Base-by-base conservation (phyloP, 2,797 vertebrate species). In the Tragopan temminckii region DNA sequence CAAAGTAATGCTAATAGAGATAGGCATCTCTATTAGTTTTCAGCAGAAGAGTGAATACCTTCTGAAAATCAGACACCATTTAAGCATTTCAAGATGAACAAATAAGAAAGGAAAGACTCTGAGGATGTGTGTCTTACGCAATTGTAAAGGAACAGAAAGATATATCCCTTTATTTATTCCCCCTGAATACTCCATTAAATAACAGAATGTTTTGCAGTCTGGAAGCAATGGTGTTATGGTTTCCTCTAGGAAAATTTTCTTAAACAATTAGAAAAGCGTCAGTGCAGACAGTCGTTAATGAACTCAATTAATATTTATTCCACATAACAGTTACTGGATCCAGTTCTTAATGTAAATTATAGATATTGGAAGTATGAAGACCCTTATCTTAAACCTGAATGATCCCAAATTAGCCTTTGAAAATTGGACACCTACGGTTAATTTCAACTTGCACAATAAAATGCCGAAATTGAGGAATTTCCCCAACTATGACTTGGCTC, bases 401-500 rank as follows among this genome's bases (percentile, higher is more conserved):
- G 8, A 85, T 24, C 5, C 3, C 21, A 48, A 13, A 6, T 25
- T 72, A 40, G 59, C n/a, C 11, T 74, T 80, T 64, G 33, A 38
- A 89, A 68, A 45, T 15, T 11, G 13, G 21, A 50, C 6, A 19
- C 17, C 17, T 48, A 10, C 8, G 4, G 20, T 1, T 3, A 9
- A 15, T 64, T 59, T 74, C 45, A 53, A 5, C 35, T 78, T 55
- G 13, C 24, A 15, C 5, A 29, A 21, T 10, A 48, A 20, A 69
- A 16, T 18, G 35, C 21, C 2, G 2, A 43, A 78, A 48, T 2
- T 24, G 29, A 59, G 46, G 14, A 79, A 67, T 45, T 67, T 67
- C 35, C 6, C 6, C 0, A 1, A 25, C 12, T 43, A 7, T 2
- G 0, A 48, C 33, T 62, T 10, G 17, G 29, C 8, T 71, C 21